Conservation (phyloP, 1,140 invertebrate genomes). For the Trichomalopsis sarcophagae region DNA sequence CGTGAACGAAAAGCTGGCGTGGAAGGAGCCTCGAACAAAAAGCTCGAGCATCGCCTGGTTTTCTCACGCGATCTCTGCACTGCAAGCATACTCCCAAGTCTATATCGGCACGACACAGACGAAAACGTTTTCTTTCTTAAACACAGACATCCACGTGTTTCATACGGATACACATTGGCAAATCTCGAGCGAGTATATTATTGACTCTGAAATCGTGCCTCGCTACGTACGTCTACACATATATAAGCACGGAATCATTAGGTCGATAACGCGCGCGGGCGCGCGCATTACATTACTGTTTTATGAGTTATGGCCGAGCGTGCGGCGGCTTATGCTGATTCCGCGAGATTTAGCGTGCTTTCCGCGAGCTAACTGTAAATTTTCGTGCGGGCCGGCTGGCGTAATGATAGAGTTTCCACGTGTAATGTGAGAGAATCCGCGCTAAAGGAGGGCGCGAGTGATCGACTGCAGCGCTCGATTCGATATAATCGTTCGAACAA, state of each 20-base stretch:
- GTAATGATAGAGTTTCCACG: neutral
- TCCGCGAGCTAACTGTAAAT: constrained; percentile 42
- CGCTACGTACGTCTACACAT: neutral
- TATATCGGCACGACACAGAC: constrained; percentile 35
- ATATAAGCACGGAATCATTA: constrained; percentile 31
- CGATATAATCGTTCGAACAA: neutral
- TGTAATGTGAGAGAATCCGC: neutral
- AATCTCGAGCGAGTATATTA: neutral
- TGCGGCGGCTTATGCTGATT: constrained; percentile 24
- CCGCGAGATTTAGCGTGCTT: constrained; percentile 27
- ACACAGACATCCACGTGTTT: neutral
- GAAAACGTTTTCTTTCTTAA: neutral
- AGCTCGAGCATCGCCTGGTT: constrained; percentile 43
- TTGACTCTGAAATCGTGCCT: constrained; percentile 3
- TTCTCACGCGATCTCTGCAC: constrained; percentile 46
- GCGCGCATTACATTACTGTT: neutral
- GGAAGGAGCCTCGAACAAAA: neutral
- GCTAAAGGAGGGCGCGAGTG: neutral
- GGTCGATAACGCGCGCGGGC: constrained; percentile 28
- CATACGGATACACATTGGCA: constrained; percentile 1
- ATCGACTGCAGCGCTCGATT: neutral
- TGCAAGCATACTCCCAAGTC: neutral
- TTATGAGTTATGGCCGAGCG: constrained; percentile 40
- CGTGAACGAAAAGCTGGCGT: neutral
- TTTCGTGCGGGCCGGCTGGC: neutral